phyloP scores from a whole-genome alignment of 2,113 vertebrate species.

The Muntiacus reevesi region DNA sequence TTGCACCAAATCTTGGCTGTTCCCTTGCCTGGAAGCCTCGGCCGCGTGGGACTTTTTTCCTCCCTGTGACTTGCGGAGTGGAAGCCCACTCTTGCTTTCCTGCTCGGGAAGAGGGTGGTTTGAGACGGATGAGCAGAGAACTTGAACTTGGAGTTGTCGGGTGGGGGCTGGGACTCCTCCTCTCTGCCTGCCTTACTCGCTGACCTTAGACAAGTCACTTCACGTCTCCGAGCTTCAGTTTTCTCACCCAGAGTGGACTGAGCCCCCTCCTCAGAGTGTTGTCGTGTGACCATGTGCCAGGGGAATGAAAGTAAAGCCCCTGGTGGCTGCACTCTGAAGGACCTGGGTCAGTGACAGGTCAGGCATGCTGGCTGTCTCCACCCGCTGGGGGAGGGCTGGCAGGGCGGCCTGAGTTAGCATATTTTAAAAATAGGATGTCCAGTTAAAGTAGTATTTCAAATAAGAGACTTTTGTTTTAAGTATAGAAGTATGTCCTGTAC shows the following conservation, averaged over 20 bases:
- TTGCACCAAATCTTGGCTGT: background rate
- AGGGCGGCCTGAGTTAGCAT: background rate
- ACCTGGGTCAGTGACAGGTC: background rate
- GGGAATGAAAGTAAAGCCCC: background rate
- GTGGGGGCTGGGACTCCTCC: background rate
- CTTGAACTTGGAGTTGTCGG: background rate
- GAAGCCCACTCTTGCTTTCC: background rate
- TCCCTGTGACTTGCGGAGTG: background rate
- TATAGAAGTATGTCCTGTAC: background rate
- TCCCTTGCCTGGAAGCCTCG: background rate
- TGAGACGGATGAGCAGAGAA: background rate
- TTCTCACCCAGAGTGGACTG: background rate
- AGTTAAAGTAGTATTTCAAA: conserved; percentile 11
- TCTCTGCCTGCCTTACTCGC: rapidly evolving
- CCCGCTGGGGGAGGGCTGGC: background rate
- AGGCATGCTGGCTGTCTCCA: background rate
- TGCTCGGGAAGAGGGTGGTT: rapidly evolving
- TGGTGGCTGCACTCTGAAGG: background rate
- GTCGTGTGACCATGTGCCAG: background rate
- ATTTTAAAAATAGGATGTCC: background rate
- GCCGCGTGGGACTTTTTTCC: rapidly evolving
- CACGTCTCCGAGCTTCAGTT: background rate
- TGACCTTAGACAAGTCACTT: background rate
- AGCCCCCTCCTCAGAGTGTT: background rate
- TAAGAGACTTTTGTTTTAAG: background rate